Conservation (phyloP, 2,888 invertebrate species). For the Beris chalybata region DNA sequence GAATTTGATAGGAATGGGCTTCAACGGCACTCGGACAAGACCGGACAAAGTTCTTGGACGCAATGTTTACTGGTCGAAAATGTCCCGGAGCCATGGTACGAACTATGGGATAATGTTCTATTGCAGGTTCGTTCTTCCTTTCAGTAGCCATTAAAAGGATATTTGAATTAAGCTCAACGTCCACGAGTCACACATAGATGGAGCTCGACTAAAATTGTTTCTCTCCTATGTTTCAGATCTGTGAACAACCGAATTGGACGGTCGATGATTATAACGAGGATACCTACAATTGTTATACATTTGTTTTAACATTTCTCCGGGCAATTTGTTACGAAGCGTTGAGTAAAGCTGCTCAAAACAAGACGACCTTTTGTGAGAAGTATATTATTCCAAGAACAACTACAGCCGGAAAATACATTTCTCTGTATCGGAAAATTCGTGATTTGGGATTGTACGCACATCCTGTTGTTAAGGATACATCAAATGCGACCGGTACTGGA, state of each 20-base stretch:
- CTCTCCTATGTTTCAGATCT: conserved; percentile 50
- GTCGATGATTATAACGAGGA: conserved; percentile 72
- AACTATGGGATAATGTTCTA: conserved; percentile 70
- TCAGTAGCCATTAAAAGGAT: background rate
- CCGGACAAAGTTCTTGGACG: conserved; percentile 65
- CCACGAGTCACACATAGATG: no score
- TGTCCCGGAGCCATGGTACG: conserved; percentile 65
- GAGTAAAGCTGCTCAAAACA: conserved; percentile 65
- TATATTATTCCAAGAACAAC: conserved; percentile 81
- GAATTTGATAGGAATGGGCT: conserved; percentile 85
- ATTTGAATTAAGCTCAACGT: no score
- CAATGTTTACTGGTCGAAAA: conserved; percentile 72
- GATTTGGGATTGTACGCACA: conserved; percentile 60
- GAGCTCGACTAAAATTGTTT: no score
- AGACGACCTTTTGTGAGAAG: conserved; percentile 76
- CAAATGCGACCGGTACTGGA: conserved; percentile 9
- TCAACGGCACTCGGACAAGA: conserved; percentile 58
- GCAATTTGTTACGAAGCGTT: conserved; percentile 71
- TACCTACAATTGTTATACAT: conserved; percentile 82
- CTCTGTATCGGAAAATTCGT: conserved; percentile 73
- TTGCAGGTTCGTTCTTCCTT: conserved; percentile 59
- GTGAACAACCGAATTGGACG: conserved; percentile 66
- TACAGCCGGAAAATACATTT: conserved; percentile 82
- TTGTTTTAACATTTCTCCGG: conserved; percentile 78
- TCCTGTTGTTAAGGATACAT: conserved; percentile 39